Base-by-base conservation (phyloP, 1,140 invertebrate genomes). In the Psilanteris sp. region DNA sequence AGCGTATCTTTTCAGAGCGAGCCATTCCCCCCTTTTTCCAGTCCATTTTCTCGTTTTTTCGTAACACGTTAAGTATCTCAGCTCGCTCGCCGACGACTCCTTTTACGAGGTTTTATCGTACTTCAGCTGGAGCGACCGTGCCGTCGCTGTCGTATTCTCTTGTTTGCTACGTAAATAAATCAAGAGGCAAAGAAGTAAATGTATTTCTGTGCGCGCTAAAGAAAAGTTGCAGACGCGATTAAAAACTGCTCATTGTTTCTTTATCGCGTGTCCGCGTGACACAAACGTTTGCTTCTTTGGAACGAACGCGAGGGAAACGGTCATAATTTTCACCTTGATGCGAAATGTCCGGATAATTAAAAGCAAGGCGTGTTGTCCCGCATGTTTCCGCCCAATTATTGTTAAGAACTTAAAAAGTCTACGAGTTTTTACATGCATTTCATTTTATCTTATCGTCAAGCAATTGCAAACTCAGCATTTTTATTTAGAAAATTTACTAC, bases 71-170 rank as follows among this genome's bases (percentile, higher is more conserved):
- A 79, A 75, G 77, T 72, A 79, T 75, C 67, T 76, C 71, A 70
- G 59, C 55, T 48, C 43, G 48, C 55, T 44, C 31, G 57, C 31
- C 16, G 61, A 70, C 71, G 50, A 71, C 64, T 82, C 78, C 71
- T 82, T 82, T 79, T 68, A 72, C 29, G 61, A 54, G 55, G 73
- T 67, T 76, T 81, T 80, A 75, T 79, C 80, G 50, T 39, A 66
- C 64, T 68, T 44, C 36, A 70, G 70, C 8, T 55, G 37, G 29
- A 57, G 55, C 55, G 29, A 27, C 71, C 37, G 52, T 55, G 46
- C 57, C 6, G 27, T 8, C 39, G 29, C 20, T 61, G 59, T 67
- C 61, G 57, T 61, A 59, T 72, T 62, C 62, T 70, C 62, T 59
- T 72, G 72, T 68, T 76, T 57, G 55, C 62, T 41, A 36, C 68